Conservation (phyloP, 2,113 vertebrate species). For the Plecotus auritus region DNA sequence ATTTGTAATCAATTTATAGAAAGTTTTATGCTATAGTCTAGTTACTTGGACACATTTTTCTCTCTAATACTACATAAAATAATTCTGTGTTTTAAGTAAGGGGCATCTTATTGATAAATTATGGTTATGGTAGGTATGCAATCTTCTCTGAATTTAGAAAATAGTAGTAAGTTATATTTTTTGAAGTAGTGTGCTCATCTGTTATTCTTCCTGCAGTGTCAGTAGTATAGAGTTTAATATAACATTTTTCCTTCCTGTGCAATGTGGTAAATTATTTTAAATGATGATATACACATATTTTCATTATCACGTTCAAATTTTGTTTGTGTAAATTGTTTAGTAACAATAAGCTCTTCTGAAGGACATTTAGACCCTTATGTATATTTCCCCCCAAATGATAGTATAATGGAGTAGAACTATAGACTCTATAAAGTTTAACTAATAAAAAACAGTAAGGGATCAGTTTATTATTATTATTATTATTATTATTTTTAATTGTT, state of each 20-base stretch:
- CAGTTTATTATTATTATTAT: no score
- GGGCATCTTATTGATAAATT: neutral
- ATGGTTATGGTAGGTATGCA: neutral
- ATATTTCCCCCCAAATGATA: neutral
- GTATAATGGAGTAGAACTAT: neutral
- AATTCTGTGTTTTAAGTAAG: neutral
- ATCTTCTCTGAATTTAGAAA: neutral
- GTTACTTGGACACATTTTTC: neutral
- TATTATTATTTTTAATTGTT: no score
- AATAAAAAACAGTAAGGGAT: neutral
- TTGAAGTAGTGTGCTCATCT: neutral
- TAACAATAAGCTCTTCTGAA: neutral
- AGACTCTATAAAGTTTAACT: neutral
- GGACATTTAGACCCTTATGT: neutral
- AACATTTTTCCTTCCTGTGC: neutral
- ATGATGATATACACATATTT: neutral
- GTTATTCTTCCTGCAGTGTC: neutral
- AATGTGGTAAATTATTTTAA: neutral
- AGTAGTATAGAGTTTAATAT: neutral
- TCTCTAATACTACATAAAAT: neutral
- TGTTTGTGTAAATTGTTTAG: neutral
- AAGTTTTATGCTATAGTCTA: neutral
- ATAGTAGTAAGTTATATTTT: neutral
- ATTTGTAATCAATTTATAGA: neutral
- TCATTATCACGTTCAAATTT: neutral